phyloP scores from a whole-genome alignment of 2,797 vertebrate species.

The Rhinogobio ventralis region DNA sequence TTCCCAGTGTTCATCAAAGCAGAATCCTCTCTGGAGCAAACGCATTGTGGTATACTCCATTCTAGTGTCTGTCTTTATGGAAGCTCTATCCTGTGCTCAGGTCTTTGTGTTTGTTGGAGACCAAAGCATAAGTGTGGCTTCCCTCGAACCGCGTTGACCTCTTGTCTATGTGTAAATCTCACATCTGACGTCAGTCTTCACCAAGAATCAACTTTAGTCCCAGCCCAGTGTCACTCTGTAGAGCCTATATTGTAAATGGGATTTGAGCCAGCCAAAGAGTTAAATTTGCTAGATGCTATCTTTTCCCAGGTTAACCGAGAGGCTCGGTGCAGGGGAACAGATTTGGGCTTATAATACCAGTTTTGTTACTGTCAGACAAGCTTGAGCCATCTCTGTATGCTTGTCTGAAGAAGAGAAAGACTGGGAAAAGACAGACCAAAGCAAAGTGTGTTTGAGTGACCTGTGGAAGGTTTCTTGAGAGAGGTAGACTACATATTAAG shows the following conservation, averaged over 20 bases:
- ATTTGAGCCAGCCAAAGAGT: constrained; percentile 25
- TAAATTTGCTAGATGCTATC: constrained; percentile 24
- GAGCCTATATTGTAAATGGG: constrained; percentile 17
- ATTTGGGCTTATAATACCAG: constrained; percentile 26
- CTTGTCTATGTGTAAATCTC: constrained; percentile 3
- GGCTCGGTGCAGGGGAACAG: neutral
- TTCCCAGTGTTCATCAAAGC: constrained; percentile 15
- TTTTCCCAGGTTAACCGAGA: constrained; percentile 24
- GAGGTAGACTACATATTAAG: constrained; percentile 32
- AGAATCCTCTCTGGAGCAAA: neutral
- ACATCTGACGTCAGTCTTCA: constrained; percentile 23
- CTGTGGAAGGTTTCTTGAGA: constrained; percentile 22
- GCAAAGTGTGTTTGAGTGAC: constrained; percentile 31
- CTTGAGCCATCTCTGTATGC: neutral
- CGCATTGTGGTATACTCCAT: neutral
- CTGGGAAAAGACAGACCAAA: constrained; percentile 23
- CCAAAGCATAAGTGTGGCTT: constrained; percentile 41
- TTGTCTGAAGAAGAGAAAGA: constrained; percentile 7
- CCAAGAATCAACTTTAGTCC: constrained; percentile 20
- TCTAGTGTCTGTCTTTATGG: neutral
- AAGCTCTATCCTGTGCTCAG: neutral
- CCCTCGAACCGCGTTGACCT: constrained; percentile 27
- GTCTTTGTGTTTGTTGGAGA: constrained; percentile 25
- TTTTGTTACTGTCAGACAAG: constrained; percentile 14
- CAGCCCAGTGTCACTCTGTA: neutral